Percentiles rank a stretch among this genome's conserved stretches.
Evolutionary conservation across 2,797 vertebrate species (phyloP).

Genomic region (Sphenodon punctatus): DNA sequence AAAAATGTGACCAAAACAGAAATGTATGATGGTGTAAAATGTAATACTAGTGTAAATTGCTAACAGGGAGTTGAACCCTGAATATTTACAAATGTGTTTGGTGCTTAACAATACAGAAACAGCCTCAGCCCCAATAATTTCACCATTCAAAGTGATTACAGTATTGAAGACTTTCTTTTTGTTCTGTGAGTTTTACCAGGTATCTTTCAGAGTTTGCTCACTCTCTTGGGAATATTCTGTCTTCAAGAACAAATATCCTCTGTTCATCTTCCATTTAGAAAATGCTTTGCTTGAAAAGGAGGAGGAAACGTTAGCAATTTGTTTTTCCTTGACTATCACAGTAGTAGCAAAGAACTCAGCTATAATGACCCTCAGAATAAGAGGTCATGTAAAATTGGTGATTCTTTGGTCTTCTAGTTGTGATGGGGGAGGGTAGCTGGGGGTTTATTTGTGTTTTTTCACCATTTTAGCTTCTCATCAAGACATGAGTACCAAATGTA

Average conservation of each 20-base stretch:
- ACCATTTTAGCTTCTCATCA: neutral
- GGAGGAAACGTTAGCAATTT: neutral
- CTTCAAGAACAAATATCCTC: neutral
- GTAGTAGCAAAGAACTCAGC: neutral
- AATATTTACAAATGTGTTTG: too few species aligned
- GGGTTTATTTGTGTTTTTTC: neutral
- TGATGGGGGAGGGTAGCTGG: neutral
- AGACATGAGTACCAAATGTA: neutral
- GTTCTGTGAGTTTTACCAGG: neutral
- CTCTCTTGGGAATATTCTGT: neutral
- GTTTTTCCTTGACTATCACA: neutral
- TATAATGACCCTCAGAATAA: neutral
- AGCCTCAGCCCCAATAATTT: too few species aligned
- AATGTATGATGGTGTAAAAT: neutral
- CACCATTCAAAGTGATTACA: too few species aligned
- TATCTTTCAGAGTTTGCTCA: neutral
- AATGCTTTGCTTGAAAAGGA: neutral
- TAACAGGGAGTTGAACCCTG: neutral
- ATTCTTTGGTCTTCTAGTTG: neutral
- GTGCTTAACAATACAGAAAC: too few species aligned
- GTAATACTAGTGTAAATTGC: neutral
- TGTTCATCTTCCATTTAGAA: neutral
- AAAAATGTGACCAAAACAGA: neutral
- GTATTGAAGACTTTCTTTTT: neutral
- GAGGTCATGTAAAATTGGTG: neutral